phyloP scores from a whole-genome alignment of 2,888 invertebrate species.

The Cordylochernes scorpioides region DNA sequence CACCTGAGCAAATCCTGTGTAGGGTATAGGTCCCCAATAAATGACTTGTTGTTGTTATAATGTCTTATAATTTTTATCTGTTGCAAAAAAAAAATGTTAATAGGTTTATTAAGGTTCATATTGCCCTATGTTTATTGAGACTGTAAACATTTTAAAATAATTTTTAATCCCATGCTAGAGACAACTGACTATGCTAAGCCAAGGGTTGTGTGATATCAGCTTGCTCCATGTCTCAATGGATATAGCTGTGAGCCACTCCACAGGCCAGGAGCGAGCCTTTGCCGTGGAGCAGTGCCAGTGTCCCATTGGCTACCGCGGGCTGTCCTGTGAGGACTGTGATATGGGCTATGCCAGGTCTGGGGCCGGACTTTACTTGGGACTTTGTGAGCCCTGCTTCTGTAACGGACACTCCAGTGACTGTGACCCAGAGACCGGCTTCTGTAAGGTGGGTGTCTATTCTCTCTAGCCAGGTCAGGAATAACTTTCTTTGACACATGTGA shows the following conservation, averaged over 20 bases:
- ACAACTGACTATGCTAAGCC: no score
- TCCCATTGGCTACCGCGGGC: constrained; percentile 28
- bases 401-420: constrained; percentile 60
- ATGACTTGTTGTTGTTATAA: no score
- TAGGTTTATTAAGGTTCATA: constrained; percentile 1
- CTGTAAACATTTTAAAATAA: no score
- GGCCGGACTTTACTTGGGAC: constrained; percentile 55
- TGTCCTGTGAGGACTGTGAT: constrained; percentile 39
- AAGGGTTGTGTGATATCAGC: constrained; percentile 19
- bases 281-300: constrained; percentile 28
- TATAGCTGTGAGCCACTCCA: constrained; percentile 43
- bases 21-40: no score
- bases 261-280: constrained; percentile 33
- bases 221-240: constrained; percentile 44
- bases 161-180: no score
- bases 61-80: no score
- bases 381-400: constrained; percentile 57
- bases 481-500: no score
- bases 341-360: constrained; percentile 49
- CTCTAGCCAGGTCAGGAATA: not conserved
- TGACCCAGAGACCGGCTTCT: constrained; percentile 56
- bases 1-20: no score
- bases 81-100: no score
- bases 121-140: constrained; percentile 1
- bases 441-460: constrained; percentile 34